A percentile compares a stretch with the other conserved stretches of the same genome.
These are phyloP conservation scores for Diplodus sargus DNA, from an alignment of 2,797 vertebrate genomes.

Conservation along the genomic window DNA sequence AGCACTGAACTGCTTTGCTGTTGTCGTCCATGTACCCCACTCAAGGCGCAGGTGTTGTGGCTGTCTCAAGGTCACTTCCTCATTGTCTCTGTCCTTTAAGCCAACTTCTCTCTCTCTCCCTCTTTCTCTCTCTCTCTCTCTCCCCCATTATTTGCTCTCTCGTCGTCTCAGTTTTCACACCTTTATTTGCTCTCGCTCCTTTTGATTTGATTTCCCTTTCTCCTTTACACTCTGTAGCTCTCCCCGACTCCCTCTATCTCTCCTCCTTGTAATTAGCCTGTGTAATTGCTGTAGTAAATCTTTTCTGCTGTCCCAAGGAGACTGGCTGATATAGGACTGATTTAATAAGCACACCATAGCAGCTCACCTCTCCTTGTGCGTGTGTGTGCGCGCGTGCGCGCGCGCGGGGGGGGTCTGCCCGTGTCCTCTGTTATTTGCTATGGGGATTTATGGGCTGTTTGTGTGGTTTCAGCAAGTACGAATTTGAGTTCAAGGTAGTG, in stretches of 20 bases:
- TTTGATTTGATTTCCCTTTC: slow-evolving; percentile 77
- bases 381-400: slow-evolving; percentile 10
- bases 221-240: slow-evolving; percentile 68
- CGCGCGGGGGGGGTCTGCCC: slow-evolving; percentile 22
- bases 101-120: slow-evolving; percentile 52
- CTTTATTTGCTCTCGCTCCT: slow-evolving; percentile 71
- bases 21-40: slow-evolving; percentile 27
- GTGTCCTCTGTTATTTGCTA: slow-evolving; percentile 80
- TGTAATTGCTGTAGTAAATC: slow-evolving; percentile 89
- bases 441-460: slow-evolving; percentile 82
- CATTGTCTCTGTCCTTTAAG: slow-evolving; percentile 64
- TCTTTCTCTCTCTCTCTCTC: neutral
- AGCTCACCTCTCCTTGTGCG: slow-evolving; percentile 68
- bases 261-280: slow-evolving; percentile 83
- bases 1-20: slow-evolving; percentile 45
- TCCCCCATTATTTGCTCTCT: slow-evolving; percentile 58
- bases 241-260: slow-evolving; percentile 68
- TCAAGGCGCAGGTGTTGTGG: slow-evolving; percentile 49
- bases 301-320: slow-evolving; percentile 84
- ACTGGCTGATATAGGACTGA: slow-evolving; percentile 85
- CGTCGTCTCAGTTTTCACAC: slow-evolving; percentile 63
- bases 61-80: slow-evolving; percentile 74
- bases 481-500: slow-evolving; percentile 81
- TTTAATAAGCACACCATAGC: slow-evolving; percentile 85
- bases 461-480: slow-evolving; percentile 80